Evolutionary conservation across 2,888 invertebrate genomes (phyloP).

Genomic region (Syrphus vitripennis): DNA sequence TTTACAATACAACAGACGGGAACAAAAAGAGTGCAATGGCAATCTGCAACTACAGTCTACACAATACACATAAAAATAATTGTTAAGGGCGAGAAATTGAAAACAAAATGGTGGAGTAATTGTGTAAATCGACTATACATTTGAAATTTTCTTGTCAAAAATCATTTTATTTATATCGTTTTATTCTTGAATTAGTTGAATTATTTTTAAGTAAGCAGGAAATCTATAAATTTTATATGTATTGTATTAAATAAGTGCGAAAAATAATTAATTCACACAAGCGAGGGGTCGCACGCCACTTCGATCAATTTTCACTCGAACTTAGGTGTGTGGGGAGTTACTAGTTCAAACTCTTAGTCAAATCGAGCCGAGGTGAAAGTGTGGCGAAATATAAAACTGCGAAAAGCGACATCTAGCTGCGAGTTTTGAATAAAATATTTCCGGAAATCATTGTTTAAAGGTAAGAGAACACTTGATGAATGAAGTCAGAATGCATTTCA

Average conservation of each 20-base stretch:
- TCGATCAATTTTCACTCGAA: slow-evolving; percentile 65
- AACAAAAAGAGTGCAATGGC: slow-evolving; percentile 8
- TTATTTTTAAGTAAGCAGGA: neutral
- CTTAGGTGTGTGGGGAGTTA: neutral
- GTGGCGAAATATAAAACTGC: neutral
- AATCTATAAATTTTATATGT: neutral
- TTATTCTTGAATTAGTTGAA: neutral
- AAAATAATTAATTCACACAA: slow-evolving; percentile 9
- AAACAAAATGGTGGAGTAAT: slow-evolving; percentile 70
- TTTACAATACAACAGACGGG: slow-evolving; percentile 5
- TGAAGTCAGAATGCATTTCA: too few relatives aligned
- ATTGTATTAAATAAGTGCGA: neutral
- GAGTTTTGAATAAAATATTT: neutral
- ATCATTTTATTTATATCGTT: neutral
- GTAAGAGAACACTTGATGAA: too few relatives aligned
- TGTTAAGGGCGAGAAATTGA: slow-evolving; percentile 55
- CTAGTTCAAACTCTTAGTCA: too few relatives aligned
- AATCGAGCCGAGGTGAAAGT: neutral
- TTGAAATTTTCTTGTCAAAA: neutral
- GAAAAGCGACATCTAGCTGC: neutral
- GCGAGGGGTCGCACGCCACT: slow-evolving; percentile 53
- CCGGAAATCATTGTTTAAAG: too few relatives aligned
- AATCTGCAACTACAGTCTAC: slow-evolving; percentile 34
- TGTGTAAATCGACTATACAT: slow-evolving; percentile 28
- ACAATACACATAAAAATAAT: neutral